phyloP scores from a whole-genome alignment of 1,140 invertebrate species.

The Orchestia grillus region DNA sequence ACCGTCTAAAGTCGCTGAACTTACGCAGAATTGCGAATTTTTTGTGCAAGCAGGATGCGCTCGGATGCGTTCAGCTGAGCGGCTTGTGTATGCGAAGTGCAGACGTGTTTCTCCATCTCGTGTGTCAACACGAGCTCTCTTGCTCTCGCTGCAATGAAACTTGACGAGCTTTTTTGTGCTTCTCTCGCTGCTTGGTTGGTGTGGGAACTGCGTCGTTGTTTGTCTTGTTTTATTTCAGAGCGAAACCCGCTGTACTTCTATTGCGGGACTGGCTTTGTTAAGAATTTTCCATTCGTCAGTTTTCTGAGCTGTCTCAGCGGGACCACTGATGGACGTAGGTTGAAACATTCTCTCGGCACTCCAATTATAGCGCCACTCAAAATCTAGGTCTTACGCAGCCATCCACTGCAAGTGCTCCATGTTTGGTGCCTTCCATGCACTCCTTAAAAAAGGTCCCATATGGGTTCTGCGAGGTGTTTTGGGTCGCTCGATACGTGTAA shows the following conservation, averaged over 20 bases:
- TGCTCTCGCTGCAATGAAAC: not conserved
- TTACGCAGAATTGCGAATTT: not conserved
- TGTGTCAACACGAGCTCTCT: not conserved
- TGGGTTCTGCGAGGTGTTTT: not conserved
- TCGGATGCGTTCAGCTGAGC: not conserved
- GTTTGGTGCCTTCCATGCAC: not conserved
- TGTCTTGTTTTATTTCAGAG: not conserved
- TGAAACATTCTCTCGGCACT: not conserved
- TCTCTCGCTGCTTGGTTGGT: not conserved
- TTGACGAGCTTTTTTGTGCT: not conserved
- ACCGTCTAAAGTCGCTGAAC: not conserved
- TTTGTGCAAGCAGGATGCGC: not conserved
- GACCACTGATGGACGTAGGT: not conserved
- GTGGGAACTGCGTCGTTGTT: not conserved
- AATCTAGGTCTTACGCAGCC: not conserved
- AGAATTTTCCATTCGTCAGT: not conserved
- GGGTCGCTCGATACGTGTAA: not conserved
- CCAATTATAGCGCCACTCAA: not conserved
- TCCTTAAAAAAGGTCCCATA: not conserved
- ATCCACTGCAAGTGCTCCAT: not conserved
- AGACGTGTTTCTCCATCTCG: not conserved
- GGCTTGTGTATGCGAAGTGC: not conserved
- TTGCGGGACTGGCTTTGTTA: not conserved
- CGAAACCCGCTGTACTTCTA: not conserved
- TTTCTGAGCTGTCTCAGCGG: not conserved